Conservation (phyloP, 2,888 invertebrate genomes). For the Dioctria linearis region DNA sequence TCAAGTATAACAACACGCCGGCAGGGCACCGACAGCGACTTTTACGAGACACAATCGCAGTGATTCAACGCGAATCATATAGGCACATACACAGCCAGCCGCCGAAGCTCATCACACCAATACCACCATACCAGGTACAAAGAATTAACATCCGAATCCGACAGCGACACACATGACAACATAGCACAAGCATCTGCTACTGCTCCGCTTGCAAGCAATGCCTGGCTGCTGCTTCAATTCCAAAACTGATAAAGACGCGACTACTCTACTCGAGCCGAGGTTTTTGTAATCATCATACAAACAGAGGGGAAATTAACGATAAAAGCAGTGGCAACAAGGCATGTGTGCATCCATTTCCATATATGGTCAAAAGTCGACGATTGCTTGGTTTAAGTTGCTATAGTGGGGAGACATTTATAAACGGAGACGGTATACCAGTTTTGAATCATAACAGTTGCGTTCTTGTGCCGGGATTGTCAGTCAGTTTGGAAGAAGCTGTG, state of each 20-base stretch:
- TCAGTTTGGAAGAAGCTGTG: neutral
- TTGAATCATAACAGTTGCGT: slow-evolving; percentile 70
- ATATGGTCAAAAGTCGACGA: slow-evolving; percentile 70
- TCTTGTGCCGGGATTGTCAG: slow-evolving; percentile 67
- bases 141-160: too few species aligned
- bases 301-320: slow-evolving; percentile 49
- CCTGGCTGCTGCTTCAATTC: neutral
- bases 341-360: slow-evolving; percentile 68
- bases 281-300: slow-evolving; percentile 37
- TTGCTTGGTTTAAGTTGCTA: slow-evolving; percentile 65
- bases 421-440: slow-evolving; percentile 68
- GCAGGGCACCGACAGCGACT: too few species aligned
- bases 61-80: too few species aligned
- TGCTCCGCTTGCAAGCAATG: too few species aligned
- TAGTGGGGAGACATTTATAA: slow-evolving; percentile 70
- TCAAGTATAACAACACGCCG: slow-evolving; percentile 4
- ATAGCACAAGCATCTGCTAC: too few species aligned
- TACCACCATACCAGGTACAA: too few species aligned
- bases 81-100: too few species aligned
- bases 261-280: slow-evolving; percentile 7
- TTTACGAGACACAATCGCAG: too few species aligned
- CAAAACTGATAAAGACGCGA: slow-evolving; percentile 12
- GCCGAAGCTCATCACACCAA: too few species aligned
- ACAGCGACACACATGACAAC: too few species aligned
- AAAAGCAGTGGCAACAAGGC: slow-evolving; percentile 62